Percentiles rank a stretch among this genome's conserved stretches.
These are phyloP conservation scores for Pollicipes pollicipes DNA, from an alignment of 1,140 invertebrate genomes.

Conservation along the genomic window DNA sequence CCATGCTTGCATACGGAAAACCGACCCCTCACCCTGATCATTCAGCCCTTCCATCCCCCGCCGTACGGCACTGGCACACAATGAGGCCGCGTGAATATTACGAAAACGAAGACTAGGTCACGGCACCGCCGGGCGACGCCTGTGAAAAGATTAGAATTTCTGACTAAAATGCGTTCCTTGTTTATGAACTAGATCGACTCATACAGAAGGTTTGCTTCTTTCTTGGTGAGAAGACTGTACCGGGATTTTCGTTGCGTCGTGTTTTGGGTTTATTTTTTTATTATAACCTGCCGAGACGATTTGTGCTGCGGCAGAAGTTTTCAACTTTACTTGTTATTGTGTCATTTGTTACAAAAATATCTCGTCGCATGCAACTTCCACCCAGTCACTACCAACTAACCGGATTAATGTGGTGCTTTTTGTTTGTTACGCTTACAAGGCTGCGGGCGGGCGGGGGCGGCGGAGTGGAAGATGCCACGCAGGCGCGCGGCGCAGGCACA, in stretches of 20 bases:
- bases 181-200: not conserved
- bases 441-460: no score
- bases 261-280: slow-evolving; percentile 1
- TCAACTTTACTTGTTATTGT: not conserved
- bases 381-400: no score
- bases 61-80: no score
- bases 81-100: no score
- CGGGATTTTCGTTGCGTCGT: not conserved
- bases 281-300: not conserved
- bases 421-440: not conserved
- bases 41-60: no score
- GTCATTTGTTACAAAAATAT: not conserved
- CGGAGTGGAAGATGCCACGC: not conserved
- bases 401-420: not conserved
- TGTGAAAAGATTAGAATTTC: not conserved
- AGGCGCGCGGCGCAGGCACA: not conserved
- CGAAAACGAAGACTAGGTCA: not conserved
- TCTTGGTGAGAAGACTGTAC: not conserved
- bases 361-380: not conserved
- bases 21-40: no score
- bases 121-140: no score
- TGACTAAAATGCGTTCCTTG: not conserved
- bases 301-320: not conserved
- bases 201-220: not conserved
- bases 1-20: no score